These are phyloP conservation scores for Natrix natrix DNA, from an alignment of 2,797 vertebrate genomes.

Conservation along the genomic window DNA sequence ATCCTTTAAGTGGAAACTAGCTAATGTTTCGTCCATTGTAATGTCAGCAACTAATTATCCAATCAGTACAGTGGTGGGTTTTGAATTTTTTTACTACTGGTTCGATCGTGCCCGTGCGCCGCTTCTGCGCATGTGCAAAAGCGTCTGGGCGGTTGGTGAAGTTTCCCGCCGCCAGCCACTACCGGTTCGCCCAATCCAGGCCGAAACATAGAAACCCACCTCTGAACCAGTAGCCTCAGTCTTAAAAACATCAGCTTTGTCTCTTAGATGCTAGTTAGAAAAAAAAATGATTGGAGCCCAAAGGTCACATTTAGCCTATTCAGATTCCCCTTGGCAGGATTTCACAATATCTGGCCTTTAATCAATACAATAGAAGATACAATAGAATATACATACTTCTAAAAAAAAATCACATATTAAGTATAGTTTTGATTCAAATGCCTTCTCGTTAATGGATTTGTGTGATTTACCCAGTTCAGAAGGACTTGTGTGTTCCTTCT, in stretches of 20 bases:
- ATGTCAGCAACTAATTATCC: not conserved
- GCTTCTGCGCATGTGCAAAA: too few relatives aligned
- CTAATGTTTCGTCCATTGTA: not conserved
- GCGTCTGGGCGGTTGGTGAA: too few relatives aligned
- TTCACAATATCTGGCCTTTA: not conserved
- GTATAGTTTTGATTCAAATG: not conserved
- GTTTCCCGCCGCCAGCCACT: too few relatives aligned
- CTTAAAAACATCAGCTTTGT: not conserved
- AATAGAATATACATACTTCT: not conserved
- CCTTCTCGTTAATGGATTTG: not conserved
- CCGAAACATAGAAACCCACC: too few relatives aligned
- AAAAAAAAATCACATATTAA: not conserved
- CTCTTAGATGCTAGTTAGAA: not conserved
- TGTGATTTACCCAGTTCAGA: not conserved
- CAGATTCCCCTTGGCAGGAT: not conserved
- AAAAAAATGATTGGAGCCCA: not conserved
- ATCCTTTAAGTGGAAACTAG: not conserved
- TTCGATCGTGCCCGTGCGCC: too few relatives aligned
- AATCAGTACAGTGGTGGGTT: too few relatives aligned
- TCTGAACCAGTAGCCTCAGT: not conserved
- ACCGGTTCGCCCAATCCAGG: too few relatives aligned
- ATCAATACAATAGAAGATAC: not conserved
- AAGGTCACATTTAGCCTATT: not conserved
- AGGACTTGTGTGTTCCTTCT: not conserved
- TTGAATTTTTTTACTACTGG: too few relatives aligned